Base-by-base conservation (phyloP, 1,140 invertebrate genomes). In the Meloidogyne hapla region DNA sequence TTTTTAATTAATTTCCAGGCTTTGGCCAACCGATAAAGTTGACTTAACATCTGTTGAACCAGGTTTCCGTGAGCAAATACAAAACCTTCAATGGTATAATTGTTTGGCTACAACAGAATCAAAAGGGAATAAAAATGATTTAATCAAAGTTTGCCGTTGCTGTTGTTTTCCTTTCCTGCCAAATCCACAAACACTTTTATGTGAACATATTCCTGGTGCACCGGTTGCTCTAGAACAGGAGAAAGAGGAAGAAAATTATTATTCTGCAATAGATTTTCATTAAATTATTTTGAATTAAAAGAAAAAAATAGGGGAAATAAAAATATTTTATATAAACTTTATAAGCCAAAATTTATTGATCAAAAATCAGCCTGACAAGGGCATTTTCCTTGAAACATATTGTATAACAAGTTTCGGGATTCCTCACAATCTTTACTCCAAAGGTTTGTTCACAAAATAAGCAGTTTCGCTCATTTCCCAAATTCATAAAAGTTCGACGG, bases 131-230 rank as follows among this genome's bases (percentile, higher is more conserved):
- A 5, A 56, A 56, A 15, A 48, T 5, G 13, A 18, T 18, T n/a
- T n/a, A n/a, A 81, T 77, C n/a, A 86, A 86, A 74, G 81, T 84
- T 12, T 87, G 85, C 74, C 74, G 85, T 18, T 86, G 85, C 69
- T 86, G 85, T 74, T 87, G 85, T 68, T 86, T 83, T 70, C 84
- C 85, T 65, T 86, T 87, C 81, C 77, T 69, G 4, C 79, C 79
- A 63, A 79, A 80, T 21, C 76, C 79, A 10, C 75, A 78, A 26
- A 87, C 83, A 9, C 85, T 83, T 66, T 78, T 82, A 65, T 86
- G 85, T 72, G 85, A 86, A 71, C 78, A 86, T 72, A 62, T 78
- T 42, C 66, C 74, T 33, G 81, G 81, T 2, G 45, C 70, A 13
- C 84, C 85, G 1, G 12, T 48, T 26, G 84, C 84, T 21, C 84